Base-by-base conservation (phyloP, 2,888 invertebrate species). In the Nemurella pictetii region DNA sequence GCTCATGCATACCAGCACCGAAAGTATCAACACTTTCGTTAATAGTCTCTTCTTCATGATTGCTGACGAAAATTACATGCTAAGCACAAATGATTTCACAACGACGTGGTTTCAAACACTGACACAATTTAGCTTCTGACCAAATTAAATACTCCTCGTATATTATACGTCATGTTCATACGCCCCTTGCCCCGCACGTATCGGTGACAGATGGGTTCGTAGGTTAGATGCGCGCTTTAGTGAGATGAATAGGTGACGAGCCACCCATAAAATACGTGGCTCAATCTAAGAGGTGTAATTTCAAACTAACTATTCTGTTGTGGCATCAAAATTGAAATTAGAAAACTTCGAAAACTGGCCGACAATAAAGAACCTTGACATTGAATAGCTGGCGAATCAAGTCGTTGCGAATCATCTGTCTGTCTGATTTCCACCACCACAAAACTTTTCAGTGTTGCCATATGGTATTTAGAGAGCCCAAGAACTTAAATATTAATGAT, bases 1-100 rank as follows among this genome's bases (percentile, higher is more conserved):
- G 25, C 84, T 75, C 27, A 81, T 30, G 84, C 84, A 84, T 36
- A 86, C 27, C n/a, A 82, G 28, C 27, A 82, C 27, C 15, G 82
- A 82, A 0, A 82, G 72, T 28, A 82, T 72, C 20, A 29, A 82
- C 28, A 55, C 72, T 26, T 82, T 25, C 1, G 72, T 20, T 72
- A 82, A 20, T 30, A 29, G 26, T 20, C 9, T 27, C 75, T 75
- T 9, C 75, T 26, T 75, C 75, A 75, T 75, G 75, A 27, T 75
- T 75, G 9, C 4, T 9, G 75, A 25, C 26, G 7, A 12, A 55
- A 75, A 25, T 26, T 75, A 75, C 75, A 75, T 75, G 75, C 30
- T 28, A 12, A 20, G 4, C 78, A 30, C 29, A 78, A 30, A 30
- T 30, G 30, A 30, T 1, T 78, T 28, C 78, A 78, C 78, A 2